These are phyloP conservation scores for Cichladusa arquata DNA, from an alignment of 2,113 vertebrate genomes.

Conservation along the genomic window DNA sequence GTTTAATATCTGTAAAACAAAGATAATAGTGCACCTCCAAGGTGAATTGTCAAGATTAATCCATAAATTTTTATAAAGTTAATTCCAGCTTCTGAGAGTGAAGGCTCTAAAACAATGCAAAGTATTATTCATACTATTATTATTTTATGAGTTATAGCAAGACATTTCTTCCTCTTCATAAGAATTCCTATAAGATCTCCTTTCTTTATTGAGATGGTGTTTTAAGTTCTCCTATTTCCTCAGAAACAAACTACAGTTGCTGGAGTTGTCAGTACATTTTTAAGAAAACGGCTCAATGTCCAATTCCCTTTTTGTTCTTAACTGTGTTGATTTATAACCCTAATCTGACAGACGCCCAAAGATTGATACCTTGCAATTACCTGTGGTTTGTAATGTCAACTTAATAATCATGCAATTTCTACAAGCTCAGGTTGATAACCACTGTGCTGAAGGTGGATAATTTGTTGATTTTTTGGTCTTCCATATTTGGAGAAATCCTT, in stretches of 20 bases:
- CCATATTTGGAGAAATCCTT: background rate
- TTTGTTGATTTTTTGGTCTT: background rate
- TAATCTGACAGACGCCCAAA: background rate
- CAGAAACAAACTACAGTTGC: background rate
- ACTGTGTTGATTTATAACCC: background rate
- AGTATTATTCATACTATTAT: constrained; percentile 49
- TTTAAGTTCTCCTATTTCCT: background rate
- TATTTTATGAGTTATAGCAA: constrained; percentile 54
- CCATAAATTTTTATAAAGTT: constrained; percentile 37
- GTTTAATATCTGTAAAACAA: background rate
- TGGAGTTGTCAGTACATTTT: background rate
- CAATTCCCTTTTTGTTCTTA: background rate
- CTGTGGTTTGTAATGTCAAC: background rate
- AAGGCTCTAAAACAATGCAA: constrained; percentile 21
- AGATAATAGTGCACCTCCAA: background rate
- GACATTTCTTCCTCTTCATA: background rate
- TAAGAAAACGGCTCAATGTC: background rate
- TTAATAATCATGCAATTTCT: background rate
- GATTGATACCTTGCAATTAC: constrained; percentile 24
- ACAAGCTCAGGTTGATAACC: background rate
- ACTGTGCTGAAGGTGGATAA: background rate
- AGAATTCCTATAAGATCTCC: constrained; percentile 28
- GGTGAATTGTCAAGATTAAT: constrained; percentile 4
- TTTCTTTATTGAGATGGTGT: background rate
- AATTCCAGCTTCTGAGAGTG: background rate